These are phyloP conservation scores for Cercopithecus neglectus DNA, from an alignment of 2,797 vertebrate species.

Conservation along the genomic window DNA sequence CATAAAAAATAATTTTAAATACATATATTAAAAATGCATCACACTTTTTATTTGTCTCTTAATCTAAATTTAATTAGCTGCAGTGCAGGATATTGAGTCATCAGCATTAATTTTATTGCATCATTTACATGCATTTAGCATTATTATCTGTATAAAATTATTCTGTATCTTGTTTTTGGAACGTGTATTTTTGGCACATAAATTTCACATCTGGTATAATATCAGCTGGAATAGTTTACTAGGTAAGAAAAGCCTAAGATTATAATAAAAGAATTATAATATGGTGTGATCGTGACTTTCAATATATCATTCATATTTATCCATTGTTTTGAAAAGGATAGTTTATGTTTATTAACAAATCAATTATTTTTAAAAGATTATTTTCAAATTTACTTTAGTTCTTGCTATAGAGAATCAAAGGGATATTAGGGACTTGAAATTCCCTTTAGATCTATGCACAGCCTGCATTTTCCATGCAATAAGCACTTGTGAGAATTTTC, in stretches of 20 bases:
- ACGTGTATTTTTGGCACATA: neutral
- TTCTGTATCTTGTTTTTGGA: neutral
- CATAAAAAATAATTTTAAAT: neutral
- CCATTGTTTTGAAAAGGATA: neutral
- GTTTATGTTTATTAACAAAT: neutral
- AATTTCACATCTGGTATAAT: neutral
- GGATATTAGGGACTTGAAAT: neutral
- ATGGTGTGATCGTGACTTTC: neutral
- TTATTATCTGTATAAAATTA: neutral
- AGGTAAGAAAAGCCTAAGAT: neutral
- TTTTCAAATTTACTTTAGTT: slow-evolving; percentile 22
- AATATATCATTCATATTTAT: neutral
- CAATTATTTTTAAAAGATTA: neutral
- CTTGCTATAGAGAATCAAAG: neutral
- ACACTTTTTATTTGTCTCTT: neutral
- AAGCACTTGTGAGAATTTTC: neutral
- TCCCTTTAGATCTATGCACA: neutral
- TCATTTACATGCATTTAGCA: neutral
- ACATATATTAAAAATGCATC: neutral
- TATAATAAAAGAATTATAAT: neutral
- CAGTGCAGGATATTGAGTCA: neutral
- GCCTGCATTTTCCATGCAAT: neutral
- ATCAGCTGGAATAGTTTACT: neutral
- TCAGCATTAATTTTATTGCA: neutral
- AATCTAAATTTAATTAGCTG: neutral